Evolutionary conservation across 1,140 invertebrate species (phyloP).

Genomic region (Artemia franciscana): DNA sequence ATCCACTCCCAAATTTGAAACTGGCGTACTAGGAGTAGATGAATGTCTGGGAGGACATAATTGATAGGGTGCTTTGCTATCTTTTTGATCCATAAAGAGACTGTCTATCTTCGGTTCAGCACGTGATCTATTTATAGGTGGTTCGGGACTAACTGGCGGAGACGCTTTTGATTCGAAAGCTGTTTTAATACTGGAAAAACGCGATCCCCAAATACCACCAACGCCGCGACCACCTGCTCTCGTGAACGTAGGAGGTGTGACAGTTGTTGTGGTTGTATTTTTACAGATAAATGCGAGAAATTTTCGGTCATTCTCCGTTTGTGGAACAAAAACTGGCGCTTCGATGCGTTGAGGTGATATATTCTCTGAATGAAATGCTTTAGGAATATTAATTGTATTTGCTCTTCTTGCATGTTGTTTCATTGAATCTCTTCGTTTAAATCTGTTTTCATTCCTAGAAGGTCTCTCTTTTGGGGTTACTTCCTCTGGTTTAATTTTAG

Average conservation of each 20-base stretch:
- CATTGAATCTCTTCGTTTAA: conserved; percentile 43
- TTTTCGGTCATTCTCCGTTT: conserved; percentile 59
- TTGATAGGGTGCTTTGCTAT: not conserved
- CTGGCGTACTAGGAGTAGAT: not conserved
- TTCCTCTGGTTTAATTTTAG: not conserved
- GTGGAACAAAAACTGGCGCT: conserved; percentile 36
- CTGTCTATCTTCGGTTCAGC: not conserved
- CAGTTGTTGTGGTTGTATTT: conserved; percentile 20
- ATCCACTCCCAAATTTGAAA: not conserved
- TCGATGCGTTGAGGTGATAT: not conserved
- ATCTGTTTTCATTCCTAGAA: conserved; percentile 12
- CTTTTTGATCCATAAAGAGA: not conserved
- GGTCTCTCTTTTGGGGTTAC: not conserved
- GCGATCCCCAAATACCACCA: conserved; percentile 39
- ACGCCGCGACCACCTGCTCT: conserved; percentile 12
- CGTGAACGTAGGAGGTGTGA: not conserved
- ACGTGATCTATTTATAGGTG: conserved; percentile 10
- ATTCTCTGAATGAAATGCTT: conserved; percentile 23
- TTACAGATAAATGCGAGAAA: conserved; percentile 57
- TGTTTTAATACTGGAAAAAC: conserved; percentile 64
- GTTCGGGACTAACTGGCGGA: conserved; percentile 12
- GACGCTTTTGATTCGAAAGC: conserved; percentile 32
- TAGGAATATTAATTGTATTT: conserved; percentile 65
- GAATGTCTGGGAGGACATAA: not conserved
- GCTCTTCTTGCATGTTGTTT: conserved; percentile 32